A percentile compares a stretch with the other conserved stretches of the same genome.
Conservation (phyloP, 2,888 invertebrate genomes). For the Drosophila mimica region DNA sequence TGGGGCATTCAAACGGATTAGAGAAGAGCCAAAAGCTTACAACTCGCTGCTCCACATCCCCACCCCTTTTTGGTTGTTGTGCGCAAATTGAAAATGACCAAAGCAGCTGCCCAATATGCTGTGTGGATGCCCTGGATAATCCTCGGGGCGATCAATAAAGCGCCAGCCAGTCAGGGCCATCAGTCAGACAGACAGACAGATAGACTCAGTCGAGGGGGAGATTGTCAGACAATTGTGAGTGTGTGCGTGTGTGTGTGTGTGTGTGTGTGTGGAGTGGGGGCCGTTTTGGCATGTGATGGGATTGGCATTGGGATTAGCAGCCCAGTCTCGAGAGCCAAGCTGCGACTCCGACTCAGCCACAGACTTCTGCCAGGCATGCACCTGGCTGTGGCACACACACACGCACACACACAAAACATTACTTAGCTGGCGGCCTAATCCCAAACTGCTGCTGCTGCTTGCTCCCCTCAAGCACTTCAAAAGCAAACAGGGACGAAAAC, state of each 20-base stretch:
- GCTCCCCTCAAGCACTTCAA: constrained; percentile 58
- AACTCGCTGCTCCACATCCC: constrained; percentile 12
- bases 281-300: constrained; percentile 66
- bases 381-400: constrained; percentile 54
- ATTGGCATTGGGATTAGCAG: constrained; percentile 77
- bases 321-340: constrained; percentile 50
- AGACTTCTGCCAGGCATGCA: constrained; percentile 53
- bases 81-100: constrained; percentile 77
- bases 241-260: background rate
- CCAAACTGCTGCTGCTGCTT: constrained; percentile 57
- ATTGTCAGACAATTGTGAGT: background rate
- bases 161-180: constrained; percentile 43
- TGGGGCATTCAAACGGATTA: constrained; percentile 73
- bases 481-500: constrained; percentile 78
- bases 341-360: constrained; percentile 25
- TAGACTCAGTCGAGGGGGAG: background rate
- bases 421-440: constrained; percentile 76
- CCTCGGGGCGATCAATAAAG: constrained; percentile 75
- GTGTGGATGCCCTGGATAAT: constrained; percentile 68
- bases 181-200: constrained; percentile 23
- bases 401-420: constrained; percentile 29
- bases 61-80: constrained; percentile 9
- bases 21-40: constrained; percentile 60
- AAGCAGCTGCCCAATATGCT: constrained; percentile 70
- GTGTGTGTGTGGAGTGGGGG: constrained; percentile 28